These are phyloP conservation scores for Drosophila emarginata DNA, from an alignment of 2,888 invertebrate species.

Conservation along the genomic window DNA sequence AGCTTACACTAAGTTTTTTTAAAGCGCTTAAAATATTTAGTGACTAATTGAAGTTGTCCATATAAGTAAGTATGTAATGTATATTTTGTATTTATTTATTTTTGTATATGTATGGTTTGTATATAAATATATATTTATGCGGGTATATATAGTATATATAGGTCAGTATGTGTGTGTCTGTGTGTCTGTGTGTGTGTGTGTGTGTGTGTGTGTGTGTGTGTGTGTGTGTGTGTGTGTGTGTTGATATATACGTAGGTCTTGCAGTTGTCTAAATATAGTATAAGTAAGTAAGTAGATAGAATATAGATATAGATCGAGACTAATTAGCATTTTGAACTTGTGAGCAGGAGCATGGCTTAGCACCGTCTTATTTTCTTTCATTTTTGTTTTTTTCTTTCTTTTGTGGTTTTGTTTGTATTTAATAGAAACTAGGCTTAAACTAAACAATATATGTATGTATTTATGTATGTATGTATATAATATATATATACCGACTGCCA, in stretches of 20 bases:
- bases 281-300: conserved; percentile 27
- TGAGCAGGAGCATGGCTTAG: conserved; percentile 61
- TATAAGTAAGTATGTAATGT: conserved; percentile 21
- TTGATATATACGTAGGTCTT: neutral
- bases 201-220: no score
- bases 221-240: conserved; percentile 33
- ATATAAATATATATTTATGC: neutral
- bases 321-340: conserved; percentile 10
- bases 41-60: conserved; percentile 77
- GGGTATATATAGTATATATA: neutral
- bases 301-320: conserved; percentile 22
- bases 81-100: conserved; percentile 7
- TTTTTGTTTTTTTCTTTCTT: conserved; percentile 16
- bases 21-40: conserved; percentile 80
- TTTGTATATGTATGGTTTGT: conserved; percentile 7
- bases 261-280: conserved; percentile 50
- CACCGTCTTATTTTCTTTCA: conserved; percentile 56
- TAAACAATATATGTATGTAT: conserved; percentile 39
- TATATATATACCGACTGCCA: conserved; percentile 57
- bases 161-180: no score
- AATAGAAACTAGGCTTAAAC: conserved; percentile 64
- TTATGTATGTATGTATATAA: neutral
- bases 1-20: conserved; percentile 68
- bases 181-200: no score
- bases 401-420: conserved; percentile 32